Percentiles rank a stretch among this genome's conserved stretches.
phyloP scores from a whole-genome alignment of 1,140 invertebrate genomes.

The Micrasema minimum region DNA sequence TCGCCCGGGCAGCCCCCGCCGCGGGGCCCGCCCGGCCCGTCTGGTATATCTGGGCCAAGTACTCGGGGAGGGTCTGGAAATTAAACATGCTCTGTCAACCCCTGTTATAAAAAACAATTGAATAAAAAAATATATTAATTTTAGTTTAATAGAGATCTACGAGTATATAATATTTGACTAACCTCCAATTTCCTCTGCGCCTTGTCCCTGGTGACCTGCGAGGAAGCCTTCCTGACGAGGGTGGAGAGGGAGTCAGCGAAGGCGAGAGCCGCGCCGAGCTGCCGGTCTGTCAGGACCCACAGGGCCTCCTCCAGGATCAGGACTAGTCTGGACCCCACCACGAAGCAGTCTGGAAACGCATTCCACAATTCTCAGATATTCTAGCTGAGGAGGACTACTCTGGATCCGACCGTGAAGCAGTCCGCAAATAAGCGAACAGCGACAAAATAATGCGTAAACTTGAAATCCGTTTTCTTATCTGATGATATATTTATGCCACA shows the following conservation, averaged over 20 bases:
- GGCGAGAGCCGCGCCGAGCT: constrained; percentile 93
- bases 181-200: constrained; percentile 91
- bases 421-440: neutral
- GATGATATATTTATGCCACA: neutral
- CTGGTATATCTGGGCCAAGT: constrained; percentile 80
- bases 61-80: constrained; percentile 79
- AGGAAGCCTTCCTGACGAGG: constrained; percentile 85
- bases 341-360: constrained; percentile 82
- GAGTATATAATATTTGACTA: constrained; percentile 4
- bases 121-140: no score
- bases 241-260: constrained; percentile 92
- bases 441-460: neutral
- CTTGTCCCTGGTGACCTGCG: constrained; percentile 86
- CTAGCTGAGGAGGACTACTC: neutral
- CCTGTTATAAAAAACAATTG: no score
- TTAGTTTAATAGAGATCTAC: no score
- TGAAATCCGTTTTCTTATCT: neutral
- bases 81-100: no score
- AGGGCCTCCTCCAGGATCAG: constrained; percentile 95
- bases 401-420: neutral
- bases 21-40: constrained; percentile 69
- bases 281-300: constrained; percentile 98
- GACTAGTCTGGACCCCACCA: constrained; percentile 91
- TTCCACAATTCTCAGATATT: neutral
- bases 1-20: constrained; percentile 62